Base-by-base conservation (phyloP, 2,797 vertebrate genomes). In the Cuculus canorus region DNA sequence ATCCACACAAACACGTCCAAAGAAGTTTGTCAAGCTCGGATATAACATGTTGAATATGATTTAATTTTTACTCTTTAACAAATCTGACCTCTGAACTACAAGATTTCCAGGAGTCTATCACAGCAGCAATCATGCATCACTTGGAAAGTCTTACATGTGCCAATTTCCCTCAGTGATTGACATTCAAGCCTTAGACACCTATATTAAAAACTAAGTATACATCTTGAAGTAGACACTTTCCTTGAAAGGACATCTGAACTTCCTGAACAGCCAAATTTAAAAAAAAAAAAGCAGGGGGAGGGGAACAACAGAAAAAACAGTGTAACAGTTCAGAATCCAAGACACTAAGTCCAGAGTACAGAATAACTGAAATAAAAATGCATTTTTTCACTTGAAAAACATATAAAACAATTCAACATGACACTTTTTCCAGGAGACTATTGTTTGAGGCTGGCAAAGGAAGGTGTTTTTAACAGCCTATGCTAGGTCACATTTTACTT, bases 1-100 rank as follows among this genome's bases (percentile, higher is more conserved):
- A 76, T 24, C 89, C 95, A 96, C 48, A 61, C 73, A 24, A 85
- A 89, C 41, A 3, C 43, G 60, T 68, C 89, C 92, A 76, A 13
- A 37, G 75, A 88, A 65, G 48, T 50, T 52, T 52, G 5, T 86
- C 64, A 66, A 59, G 43, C 48, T 10, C 64, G n/a, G 90, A 48
- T 15, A 3, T 24, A 60, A 56, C 56, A 4, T 3, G 14, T 6
- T 52, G 41, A 72, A 4, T 0, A 66, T 1, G 2, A 59, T 0
- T 30, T n/a, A 56, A 79, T 39, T 7, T 22, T 30, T 33, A 47
- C 56, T 64, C 30, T 11, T 45, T 17, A 37, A 41, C 7, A 3
- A 35, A 8, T 4, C 61, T 57, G 61, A 41, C 30, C 71, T 69
- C 65, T 43, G 61, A 87, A 33, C 27, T 57, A 71, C 35, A 4